These are phyloP conservation scores for Drosophila sturtevanti DNA, from an alignment of 1,140 invertebrate species.

Conservation along the genomic window DNA sequence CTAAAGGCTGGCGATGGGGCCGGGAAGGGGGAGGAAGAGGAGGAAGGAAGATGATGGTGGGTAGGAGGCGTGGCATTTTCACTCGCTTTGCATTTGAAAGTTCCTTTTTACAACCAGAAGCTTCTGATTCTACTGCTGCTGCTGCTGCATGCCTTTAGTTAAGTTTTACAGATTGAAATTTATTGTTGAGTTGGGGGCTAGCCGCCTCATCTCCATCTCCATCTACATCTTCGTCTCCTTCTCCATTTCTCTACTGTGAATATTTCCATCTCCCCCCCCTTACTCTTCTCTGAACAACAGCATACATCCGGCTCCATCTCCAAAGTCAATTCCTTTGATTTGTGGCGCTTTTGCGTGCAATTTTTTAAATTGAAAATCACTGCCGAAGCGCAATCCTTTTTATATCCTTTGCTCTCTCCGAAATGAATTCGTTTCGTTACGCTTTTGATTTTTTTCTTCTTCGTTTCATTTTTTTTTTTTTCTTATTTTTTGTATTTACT, in stretches of 20 bases:
- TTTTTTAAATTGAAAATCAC: constrained; percentile 81
- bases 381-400: constrained; percentile 75
- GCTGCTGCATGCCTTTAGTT: constrained; percentile 62
- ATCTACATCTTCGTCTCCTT: background rate
- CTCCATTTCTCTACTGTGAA: no score
- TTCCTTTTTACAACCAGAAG: constrained; percentile 41
- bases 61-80: constrained; percentile 37
- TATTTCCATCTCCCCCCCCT: background rate
- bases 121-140: constrained; percentile 23
- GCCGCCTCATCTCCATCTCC: constrained; percentile 15
- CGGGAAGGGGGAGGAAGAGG: background rate
- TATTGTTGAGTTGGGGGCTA: constrained; percentile 57
- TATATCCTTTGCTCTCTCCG: constrained; percentile 62
- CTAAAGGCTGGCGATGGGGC: no score
- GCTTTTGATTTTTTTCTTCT: constrained; percentile 21
- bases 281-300: background rate
- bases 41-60: background rate
- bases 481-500: constrained; percentile 66
- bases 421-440: constrained; percentile 73
- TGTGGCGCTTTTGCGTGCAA: constrained; percentile 80
- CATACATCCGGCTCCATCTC: constrained; percentile 10
- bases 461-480: no score
- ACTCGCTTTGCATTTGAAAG: constrained; percentile 72
- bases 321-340: constrained; percentile 80
- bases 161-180: constrained; percentile 78